Evolutionary conservation across 2,113 vertebrate species (phyloP).

Genomic region (Apaloderma vittatum): DNA sequence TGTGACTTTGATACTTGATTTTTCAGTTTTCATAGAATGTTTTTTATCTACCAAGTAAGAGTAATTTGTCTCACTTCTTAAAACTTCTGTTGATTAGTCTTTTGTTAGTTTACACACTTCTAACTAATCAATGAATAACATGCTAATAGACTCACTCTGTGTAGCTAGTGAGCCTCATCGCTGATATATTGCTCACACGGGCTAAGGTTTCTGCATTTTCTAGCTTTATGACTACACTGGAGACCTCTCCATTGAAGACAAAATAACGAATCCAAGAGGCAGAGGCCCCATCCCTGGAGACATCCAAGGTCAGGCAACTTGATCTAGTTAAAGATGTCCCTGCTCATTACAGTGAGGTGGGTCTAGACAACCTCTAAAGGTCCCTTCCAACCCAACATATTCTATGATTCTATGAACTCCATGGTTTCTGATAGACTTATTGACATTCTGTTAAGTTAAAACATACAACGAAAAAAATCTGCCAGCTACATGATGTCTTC

Average conservation of each 20-base stretch:
- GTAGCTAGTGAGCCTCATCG: neutral
- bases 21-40: neutral
- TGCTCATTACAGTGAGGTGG: no score
- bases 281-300: no score
- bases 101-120: neutral
- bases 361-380: no score
- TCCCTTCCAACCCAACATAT: no score
- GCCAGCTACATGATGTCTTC: conserved; percentile 38
- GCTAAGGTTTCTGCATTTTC: conserved; percentile 34
- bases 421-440: conserved; percentile 30
- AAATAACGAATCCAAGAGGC: neutral
- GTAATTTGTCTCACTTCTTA: neutral
- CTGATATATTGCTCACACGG: neutral
- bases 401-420: neutral
- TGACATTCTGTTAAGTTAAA: conserved; percentile 51
- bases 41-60: neutral
- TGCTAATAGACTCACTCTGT: neutral
- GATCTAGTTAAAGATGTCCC: no score
- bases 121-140: neutral
- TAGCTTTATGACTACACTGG: conserved; percentile 42
- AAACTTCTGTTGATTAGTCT: neutral
- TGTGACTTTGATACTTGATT: neutral
- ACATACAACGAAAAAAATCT: conserved; percentile 42
- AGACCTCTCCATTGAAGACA: conserved; percentile 47
- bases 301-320: no score